Base-by-base conservation (phyloP, 2,888 invertebrate genomes). In the Eupithecia inturbata region DNA sequence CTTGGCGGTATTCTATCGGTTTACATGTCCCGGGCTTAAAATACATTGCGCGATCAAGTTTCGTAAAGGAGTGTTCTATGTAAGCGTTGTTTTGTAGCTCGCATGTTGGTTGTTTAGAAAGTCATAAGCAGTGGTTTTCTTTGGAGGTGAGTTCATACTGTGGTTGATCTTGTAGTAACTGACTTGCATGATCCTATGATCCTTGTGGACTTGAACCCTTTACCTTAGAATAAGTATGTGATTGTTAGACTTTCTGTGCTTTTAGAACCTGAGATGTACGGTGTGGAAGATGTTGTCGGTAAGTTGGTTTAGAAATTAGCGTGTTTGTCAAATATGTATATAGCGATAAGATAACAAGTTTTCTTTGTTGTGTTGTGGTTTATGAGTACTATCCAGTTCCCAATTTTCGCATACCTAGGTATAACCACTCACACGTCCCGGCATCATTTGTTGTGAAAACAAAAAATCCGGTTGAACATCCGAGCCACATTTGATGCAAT, bases 51-150 rank as follows among this genome's bases (percentile, higher is more conserved):
- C 89, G 90, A 85, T 72, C 80, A 82, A 85, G 80, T 87, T 87
- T 81, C 80, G 85, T 89, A 85, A 84, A 85, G 86, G 90, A 85
- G 89, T 91, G 89, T 89, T 92, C 84, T 91, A 93, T 92, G 93
- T 93, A 94, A 93, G 93, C 93, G 91, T 45, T 67, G 68, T 64
- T 92, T 87, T 79, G 79, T 82, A 83, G 85, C 12, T 85, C 90
- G 93, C 93, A 93, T 93, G 93, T 89, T 91, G 91, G 90, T n/a
- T 92, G 89, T 91, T 70, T 93, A 93, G 92, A 87, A 79, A 89
- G 82, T 87, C 86, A 85, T 81, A 92, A 90, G 90, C 90, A 87
- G 88, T 86, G 85, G 83, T 82, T 89, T 86, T 69, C 60, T 66
- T 39, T 79, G 74, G 78, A 82, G 93, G 93, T 93, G 91, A 93